Base-by-base conservation (phyloP, 2,888 invertebrate genomes). In the Scaptodrosophila latifasciaeformis region DNA sequence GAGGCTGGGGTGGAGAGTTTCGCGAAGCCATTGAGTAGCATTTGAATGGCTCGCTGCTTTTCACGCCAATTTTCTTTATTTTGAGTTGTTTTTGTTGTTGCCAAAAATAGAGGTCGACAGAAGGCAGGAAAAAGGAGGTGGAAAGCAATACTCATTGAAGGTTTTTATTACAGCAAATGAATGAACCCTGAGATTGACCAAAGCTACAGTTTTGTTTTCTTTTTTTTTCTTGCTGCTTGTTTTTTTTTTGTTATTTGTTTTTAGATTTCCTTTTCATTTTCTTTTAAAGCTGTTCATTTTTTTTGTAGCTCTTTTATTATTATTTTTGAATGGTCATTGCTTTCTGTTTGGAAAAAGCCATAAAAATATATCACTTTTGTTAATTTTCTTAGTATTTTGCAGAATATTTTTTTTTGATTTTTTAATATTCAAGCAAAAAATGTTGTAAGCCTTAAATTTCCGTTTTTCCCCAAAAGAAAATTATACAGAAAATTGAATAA, bases 61-160 rank as follows among this genome's bases (percentile, higher is more conserved):
- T 76, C 79, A 70, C 76, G 75, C 79, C 75, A 76, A 78, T 78
- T 78, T 76, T 78, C 79, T 76, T 76, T 76, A 70, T 75, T 60
- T 56, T 49, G 61, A 57, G 57, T 51, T 27, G 39, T 19, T 34
- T 34, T 34, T 34, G 34, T 15, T 15, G 34, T 34, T 37, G 37
- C 24, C 24, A 7, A 7, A 24, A 24, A 7, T 7, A 7, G 24
- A 3, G 24, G 24, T 3, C 7, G 24, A 7, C 24, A 24, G 4
- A 7, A 24, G 24, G 24, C 24, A 7, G 4, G 24, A 7, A 52
- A 48, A 43, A 45, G 62, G 46, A 27, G 21, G 35, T 15, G 54
- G 45, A 45, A 34, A 47, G 52, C 29, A 48, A 34, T 34, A 55
- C 68, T 71, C 71, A 78, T 75, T 76, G 78, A 72, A 78, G 70